Base-by-base conservation (phyloP, 2,797 vertebrate species). In the Lacerta agilis region DNA sequence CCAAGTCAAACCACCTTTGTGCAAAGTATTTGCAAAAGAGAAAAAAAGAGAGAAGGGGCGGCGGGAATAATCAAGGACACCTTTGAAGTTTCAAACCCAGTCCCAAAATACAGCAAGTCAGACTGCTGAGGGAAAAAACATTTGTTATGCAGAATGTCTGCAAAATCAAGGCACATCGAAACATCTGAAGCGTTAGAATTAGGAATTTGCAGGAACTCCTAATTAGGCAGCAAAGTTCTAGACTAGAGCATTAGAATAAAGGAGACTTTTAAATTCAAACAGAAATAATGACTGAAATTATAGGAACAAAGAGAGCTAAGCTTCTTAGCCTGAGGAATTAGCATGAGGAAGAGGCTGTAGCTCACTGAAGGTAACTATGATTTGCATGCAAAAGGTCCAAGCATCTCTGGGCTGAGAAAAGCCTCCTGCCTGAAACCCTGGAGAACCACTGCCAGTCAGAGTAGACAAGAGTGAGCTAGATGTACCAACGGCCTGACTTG, bases 301-400 rank as follows among this genome's bases (percentile, higher is more conserved):
- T 72, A 89, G 82, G 83, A 73, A 87, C 87, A 90, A 93, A 77
- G 27, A 61, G 27, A 89, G 94, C 85, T 1, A 41, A 36, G 38
- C 87, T 92, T 88, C 66, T 91, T 55, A 55, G n/a, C 86, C 27
- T 80, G 11, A 87, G 69, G 90, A 90, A 88, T 2, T 72, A 43
- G 20, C n/a, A 67, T 49, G 64, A 25, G 29, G 61, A 67, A 86
- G n/a, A 18, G 29, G 43, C 7, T 38, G 5, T 23, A 45, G 27
- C 43, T 83, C 66, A 33, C 2, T 36, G n/a, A 29, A 3, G 45
- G 13, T n/a, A 8, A 7, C 8, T 43, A 5, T 45, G 17, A 27
- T 69, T 71, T 45, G 61, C 43, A 49, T 45, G 43, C 41, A 49
- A 71, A 49, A 33, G 41, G 38, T 67, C 38, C 38, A 18, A 8